Base-by-base conservation (phyloP, 2,888 invertebrate genomes). In the Lacanobia wlatinum region DNA sequence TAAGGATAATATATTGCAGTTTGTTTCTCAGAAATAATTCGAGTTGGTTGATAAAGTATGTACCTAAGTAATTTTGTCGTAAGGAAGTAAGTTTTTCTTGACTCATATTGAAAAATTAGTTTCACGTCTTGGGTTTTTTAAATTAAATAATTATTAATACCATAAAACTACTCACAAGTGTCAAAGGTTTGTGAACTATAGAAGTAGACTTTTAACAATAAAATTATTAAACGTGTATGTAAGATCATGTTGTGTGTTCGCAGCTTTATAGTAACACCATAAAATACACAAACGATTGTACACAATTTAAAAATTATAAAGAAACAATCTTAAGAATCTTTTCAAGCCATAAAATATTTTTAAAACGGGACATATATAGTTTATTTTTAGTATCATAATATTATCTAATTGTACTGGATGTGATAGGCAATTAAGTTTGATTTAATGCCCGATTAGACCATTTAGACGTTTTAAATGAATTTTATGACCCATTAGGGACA, bases 361-460 rank as follows among this genome's bases (percentile, higher is more conserved):
- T 28, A 56, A 56, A 74, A 63, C 76, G 53, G 60, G 61, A 58
- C 34, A 18, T 52, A 34, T 55, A 66, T 56, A 58, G 62, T 43
- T 62, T 66, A 0, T 58, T 52, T 73, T 73, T 70, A 52, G 7
- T 60, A 70, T 53, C 59, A 53, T 60, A n/a, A 62, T 63, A 56
- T 65, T 70, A 72, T 65, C 28, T 73, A 66, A 70, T 64, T 66
- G 61, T 52, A 58, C 55, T 66, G 28, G 23, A 58, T 66, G 14
- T 67, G 64, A 71, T 34, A 75, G 55, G 48, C 65, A 76, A 76
- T 83, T 73, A 70, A 79, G 73, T 55, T 28, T 73, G 43, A 84
- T 80, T 69, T 73, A 76, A 56, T 40, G 46, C 23, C 12, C 55
- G 18, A 66, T 63, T 46, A 52, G 40, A 6, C 1, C 7, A 55